Evolutionary conservation across 2,113 vertebrate genomes (phyloP).

Genomic region (sheep (Ovis aries)): ARS-UI_Ramb_v3.0 NC_056054.1:50696501-50697000

Average conservation of each 20-base stretch:
- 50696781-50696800: not conserved
- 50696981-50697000: not conserved
- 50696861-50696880: not conserved
- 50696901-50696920: not conserved
- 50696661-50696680: not conserved
- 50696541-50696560: not conserved
- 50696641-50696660: not conserved
- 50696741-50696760: not conserved
- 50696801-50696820: not conserved
- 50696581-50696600: not conserved
- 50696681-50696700: not conserved
- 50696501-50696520: too few species aligned
- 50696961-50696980: not conserved
- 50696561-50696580: not conserved
- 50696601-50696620: not conserved
- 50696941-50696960: not conserved
- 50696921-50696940: not conserved
- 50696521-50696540: too few species aligned
- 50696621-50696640: not conserved
- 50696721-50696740: not conserved
- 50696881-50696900: not conserved
- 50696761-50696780: not conserved
- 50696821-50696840: not conserved
- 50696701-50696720: not conserved
- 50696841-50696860: not conserved